Evolutionary conservation across 2,113 vertebrate genomes (phyloP), one percentile per base, ranked within the genome.

Genomic region (Hydrolagus affinis): DNA sequence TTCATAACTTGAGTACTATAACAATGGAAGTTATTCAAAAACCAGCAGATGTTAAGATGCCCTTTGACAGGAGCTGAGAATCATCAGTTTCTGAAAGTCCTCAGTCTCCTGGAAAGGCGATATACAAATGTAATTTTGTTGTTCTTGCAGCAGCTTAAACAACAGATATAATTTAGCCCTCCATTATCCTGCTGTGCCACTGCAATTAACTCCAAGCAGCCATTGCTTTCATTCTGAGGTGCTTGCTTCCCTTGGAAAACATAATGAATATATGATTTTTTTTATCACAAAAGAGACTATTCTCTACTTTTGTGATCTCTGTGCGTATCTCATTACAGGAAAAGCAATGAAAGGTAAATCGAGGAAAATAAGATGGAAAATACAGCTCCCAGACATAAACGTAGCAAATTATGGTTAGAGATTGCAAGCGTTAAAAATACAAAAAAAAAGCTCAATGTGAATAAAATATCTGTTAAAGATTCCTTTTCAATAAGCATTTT

Each of bases 211-310:
- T 62, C 23, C 0, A 78, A 59, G 76, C 57, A 62, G 12, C 57
- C 76, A 60, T 62, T 23, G 12, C 76, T 62, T 78, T 59, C 57
- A 62, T 80, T 80, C 76, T 23, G 59, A 80, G 57, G 59, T 9
- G 19, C 23, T 0, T 28, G n/a, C 14, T 14, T 19, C 57, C 59
- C 28, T 3, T 25, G 62, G 59, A 25, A 6, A 80, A 17, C n/a
- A 80, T 62, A 80, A 64, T 25, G 4, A 28, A 60, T 62, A 14
- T 44, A 56, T 12, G 15, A 0, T 8, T 60, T 56, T 77, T 64
- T 62, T 28, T 10, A 21, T 11, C 57, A 11, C 3, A 78, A 25
- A 59, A 11, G 12, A 11, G 25, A 23, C 10, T 80, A 62, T 80
- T 28, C 44, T 23, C n/a, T 62, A 28, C 59, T 64, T 78, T 62